Base-by-base conservation (phyloP, 2,113 vertebrate genomes). In the Cebus imitator region DNA sequence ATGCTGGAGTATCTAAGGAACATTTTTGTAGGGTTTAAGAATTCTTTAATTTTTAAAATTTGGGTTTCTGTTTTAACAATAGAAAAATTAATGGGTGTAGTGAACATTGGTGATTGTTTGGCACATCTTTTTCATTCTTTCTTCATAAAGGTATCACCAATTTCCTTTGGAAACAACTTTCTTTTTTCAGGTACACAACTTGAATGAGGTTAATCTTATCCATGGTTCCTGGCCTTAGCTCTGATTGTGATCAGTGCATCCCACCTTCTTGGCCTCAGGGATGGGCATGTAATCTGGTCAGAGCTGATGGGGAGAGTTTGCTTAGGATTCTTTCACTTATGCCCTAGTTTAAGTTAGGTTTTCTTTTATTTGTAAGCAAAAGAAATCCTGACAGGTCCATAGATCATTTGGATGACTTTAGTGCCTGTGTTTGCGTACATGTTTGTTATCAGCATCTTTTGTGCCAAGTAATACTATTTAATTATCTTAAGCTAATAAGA, bases 401-500 rank as follows among this genome's bases (percentile, higher is more conserved):
- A 87, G 75, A 96, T 98, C 45, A 88, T 81, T 79, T 80, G 76
- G 76, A 87, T 97, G 35, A 91, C 87, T 97, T 96, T 91, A 91
- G 52, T 87, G 68, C 43, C 43, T 45, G 21, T 84, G 61, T 91
- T 93, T 81, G 20, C 81, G 73, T 86, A 90, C 72, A 12, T 90
- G 81, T 52, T 94, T 80, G 25, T 91, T 95, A 75, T 48, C 21
- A 43, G 37, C 81, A 75, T 97, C 70, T 96, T 96, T 87, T 20
- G 25, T 87, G 89, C 80, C 81, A 94, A 96, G 57, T 84, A 52
- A 30, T 78, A 76, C 64, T 84, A 78, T 45, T 96, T 93, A 92
- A 94, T 97, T 90, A 88, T 92, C 76, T 90, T 3, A 13, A 93
- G 84, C 66, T 97, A 97, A 95, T 92, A 97, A 92, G 76, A 97